These are phyloP conservation scores for Pseudolaguvia tuberculata DNA, from an alignment of 2,113 vertebrate genomes.

Conservation along the genomic window DNA sequence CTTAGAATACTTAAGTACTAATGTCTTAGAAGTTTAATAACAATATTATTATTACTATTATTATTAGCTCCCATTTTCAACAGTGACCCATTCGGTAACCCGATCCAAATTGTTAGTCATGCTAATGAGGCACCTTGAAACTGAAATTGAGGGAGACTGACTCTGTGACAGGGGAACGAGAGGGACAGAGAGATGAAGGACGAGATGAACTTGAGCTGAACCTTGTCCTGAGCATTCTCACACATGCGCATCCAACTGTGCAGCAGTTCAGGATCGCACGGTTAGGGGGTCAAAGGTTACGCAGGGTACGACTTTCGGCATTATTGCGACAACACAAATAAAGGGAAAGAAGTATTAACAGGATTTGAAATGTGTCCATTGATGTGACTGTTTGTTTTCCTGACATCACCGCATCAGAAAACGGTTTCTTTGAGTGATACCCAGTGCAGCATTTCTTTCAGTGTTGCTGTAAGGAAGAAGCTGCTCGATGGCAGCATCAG, in stretches of 20 bases:
- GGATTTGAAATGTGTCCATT: neutral
- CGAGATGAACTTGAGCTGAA: slow-evolving; percentile 92
- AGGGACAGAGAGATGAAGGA: slow-evolving; percentile 45
- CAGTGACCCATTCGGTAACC: neutral
- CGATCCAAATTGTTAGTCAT: neutral
- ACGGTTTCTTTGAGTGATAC: neutral
- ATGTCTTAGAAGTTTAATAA: no score
- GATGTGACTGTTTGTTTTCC: neutral
- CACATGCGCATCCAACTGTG: slow-evolving; percentile 49
- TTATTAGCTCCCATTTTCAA: neutral
- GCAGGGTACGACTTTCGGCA: neutral
- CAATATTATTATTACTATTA: no score
- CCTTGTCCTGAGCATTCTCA: slow-evolving; percentile 82
- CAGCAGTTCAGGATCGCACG: slow-evolving; percentile 38
- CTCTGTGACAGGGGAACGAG: slow-evolving; percentile 30
- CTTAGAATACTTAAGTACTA: no score
- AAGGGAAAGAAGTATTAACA: neutral
- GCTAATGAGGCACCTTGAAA: slow-evolving; percentile 35
- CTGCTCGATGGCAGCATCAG: neutral
- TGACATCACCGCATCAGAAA: neutral
- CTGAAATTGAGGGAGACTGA: slow-evolving; percentile 11
- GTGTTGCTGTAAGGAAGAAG: neutral
- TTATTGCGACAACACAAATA: neutral
- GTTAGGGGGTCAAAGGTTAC: slow-evolving; percentile 34
- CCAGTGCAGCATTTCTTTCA: neutral